Percentiles rank a stretch among this genome's conserved stretches.
Conservation (phyloP, 2,797 vertebrate species). For the Neosalanx taihuensis region DNA sequence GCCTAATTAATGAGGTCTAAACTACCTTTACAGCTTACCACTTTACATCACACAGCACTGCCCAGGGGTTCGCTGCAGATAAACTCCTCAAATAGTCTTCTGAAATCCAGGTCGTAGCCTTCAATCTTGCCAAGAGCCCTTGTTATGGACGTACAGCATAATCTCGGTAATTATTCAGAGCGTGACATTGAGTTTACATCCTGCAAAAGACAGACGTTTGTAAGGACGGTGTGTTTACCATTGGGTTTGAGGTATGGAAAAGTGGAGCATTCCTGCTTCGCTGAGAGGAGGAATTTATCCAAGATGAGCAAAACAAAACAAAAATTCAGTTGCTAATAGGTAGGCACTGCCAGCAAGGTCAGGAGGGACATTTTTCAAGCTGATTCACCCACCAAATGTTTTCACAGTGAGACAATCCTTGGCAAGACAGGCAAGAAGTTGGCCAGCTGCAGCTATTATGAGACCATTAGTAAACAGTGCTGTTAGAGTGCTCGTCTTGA, state of each 20-base stretch:
- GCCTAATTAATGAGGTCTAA: slow-evolving; percentile 2
- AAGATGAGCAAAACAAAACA: slow-evolving; percentile 28
- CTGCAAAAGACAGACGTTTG: neutral
- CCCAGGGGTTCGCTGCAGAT: neutral
- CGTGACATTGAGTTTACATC: too few species aligned
- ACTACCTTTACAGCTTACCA: neutral
- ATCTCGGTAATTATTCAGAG: too few species aligned
- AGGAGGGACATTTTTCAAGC: slow-evolving; percentile 25
- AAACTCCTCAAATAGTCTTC: neutral
- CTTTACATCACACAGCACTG: neutral
- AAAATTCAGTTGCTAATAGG: slow-evolving; percentile 38
- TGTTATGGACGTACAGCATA: neutral
- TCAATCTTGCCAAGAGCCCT: neutral
- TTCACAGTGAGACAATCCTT: slow-evolving; percentile 25
- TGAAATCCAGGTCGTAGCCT: too few species aligned
- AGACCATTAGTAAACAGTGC: neutral
- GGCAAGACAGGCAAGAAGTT: slow-evolving; percentile 17
- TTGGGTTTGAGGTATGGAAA: slow-evolving; percentile 19
- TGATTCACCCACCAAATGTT: slow-evolving; percentile 24
- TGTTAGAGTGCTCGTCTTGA: neutral
- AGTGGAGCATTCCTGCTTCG: slow-evolving; percentile 23
- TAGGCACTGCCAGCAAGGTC: slow-evolving; percentile 38
- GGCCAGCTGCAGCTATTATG: slow-evolving; percentile 21
- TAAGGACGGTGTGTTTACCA: neutral
- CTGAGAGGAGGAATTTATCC: slow-evolving; percentile 30